A percentile compares a stretch with the other conserved stretches of the same genome.
phyloP scores from a whole-genome alignment of 1,140 invertebrate genomes.

The Polypedilum vanderplanki region DNA sequence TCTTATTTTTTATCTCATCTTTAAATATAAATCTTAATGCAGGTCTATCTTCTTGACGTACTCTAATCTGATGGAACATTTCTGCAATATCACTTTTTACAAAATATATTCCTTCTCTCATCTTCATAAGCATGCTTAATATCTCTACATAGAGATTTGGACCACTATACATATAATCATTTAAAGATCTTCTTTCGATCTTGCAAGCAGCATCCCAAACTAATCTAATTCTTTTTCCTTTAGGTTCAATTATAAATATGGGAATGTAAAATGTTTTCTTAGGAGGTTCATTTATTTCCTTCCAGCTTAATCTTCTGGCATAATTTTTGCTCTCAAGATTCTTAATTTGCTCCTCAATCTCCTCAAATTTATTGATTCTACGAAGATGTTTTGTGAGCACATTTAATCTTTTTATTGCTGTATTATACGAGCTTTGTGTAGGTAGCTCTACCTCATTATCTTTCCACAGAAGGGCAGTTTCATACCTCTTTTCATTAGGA shows the following conservation, averaged over 20 bases:
- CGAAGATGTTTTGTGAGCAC: conserved; percentile 28
- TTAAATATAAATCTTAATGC: conserved; percentile 32
- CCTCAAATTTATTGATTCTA: conserved; percentile 29
- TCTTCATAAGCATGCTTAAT: conserved; percentile 35
- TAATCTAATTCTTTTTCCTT: too few relatives aligned
- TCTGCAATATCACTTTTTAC: conserved; percentile 36
- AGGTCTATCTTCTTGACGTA: conserved; percentile 33
- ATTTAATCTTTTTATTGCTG: neutral
- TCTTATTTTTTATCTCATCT: neutral
- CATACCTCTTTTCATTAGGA: neutral
- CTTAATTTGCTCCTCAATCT: neutral
- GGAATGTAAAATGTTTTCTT: conserved; percentile 35
- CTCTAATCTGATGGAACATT: conserved; percentile 36
- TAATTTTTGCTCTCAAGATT: conserved; percentile 31
- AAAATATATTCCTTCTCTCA: conserved; percentile 35
- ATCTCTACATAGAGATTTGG: conserved; percentile 36
- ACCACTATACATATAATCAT: conserved; percentile 34
- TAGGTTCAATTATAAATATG: too few relatives aligned
- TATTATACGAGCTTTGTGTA: neutral
- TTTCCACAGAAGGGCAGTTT: conserved; percentile 31
- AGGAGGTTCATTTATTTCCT: neutral
- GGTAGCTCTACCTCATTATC: neutral
- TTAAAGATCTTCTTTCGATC: conserved; percentile 33
- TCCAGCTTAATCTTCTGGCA: conserved; percentile 28
- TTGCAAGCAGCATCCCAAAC: conserved; percentile 35